These are phyloP conservation scores for Torymus auratus DNA, from an alignment of 2,888 invertebrate species.

Conservation along the genomic window DNA sequence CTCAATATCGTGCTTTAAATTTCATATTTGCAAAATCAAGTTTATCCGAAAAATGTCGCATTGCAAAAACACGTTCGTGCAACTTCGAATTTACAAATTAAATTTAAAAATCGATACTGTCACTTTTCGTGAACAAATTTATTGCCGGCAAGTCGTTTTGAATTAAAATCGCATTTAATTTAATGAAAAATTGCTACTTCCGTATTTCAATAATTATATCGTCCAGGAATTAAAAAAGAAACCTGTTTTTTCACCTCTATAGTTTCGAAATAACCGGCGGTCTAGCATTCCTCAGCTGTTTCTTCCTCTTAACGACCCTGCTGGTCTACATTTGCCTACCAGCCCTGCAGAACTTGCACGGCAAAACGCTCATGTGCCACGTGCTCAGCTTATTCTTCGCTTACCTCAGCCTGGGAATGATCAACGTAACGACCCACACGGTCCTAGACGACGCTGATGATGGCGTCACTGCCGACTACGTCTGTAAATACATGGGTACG, in stretches of 20 bases:
- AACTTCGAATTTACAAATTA: no score
- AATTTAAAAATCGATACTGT: no score
- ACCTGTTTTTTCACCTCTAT: slow-evolving; percentile 47
- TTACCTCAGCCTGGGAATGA: slow-evolving; percentile 74
- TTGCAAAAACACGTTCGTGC: no score
- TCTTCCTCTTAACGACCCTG: slow-evolving; percentile 82
- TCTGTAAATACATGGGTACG: slow-evolving; percentile 57
- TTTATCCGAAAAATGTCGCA: no score
- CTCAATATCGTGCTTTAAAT: no score
- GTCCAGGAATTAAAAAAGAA: no score
- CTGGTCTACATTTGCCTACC: slow-evolving; percentile 83
- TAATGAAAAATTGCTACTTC: no score
- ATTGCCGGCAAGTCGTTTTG: no score
- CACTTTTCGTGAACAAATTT: no score
- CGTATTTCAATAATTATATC: no score
- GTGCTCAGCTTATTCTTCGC: slow-evolving; percentile 83
- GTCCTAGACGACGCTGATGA: background rate
- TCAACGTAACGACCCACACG: slow-evolving; percentile 53
- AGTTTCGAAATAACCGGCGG: slow-evolving; percentile 66
- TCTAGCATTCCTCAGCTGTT: slow-evolving; percentile 80
- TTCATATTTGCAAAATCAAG: no score
- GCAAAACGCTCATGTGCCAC: slow-evolving; percentile 85
- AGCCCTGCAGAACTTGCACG: slow-evolving; percentile 84
- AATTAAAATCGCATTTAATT: no score
- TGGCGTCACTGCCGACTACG: background rate